Base-by-base conservation (phyloP, 2,113 vertebrate species). In the Neodontobutis hainanensis region DNA sequence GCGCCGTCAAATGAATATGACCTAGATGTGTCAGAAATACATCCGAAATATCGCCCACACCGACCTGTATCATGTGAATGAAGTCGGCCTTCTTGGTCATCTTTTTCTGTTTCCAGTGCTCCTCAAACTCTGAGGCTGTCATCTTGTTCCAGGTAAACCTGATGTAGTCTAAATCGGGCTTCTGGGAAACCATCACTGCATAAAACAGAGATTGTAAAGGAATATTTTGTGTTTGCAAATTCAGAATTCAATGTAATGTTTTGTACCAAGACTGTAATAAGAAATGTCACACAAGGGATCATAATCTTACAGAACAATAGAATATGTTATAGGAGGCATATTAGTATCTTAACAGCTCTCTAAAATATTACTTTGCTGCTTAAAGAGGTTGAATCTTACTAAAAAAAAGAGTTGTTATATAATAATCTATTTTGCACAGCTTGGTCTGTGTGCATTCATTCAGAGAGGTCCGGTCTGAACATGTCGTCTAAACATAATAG, bases 31-130 rank as follows among this genome's bases (percentile, higher is more conserved):
- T 80, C 68, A 81, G n/a, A 79, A 67, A 53, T 11, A 52, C 34
- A 73, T 68, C 11, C 11, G 8, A 3, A 44, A 27, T 42, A 15
- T 35, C 34, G 3, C 11, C 19, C 51, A 40, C 57, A 65, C 82
- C 43, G 34, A 85, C 96, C 96, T 99, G 95, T 84, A 99, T 92
- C 95, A 99, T 95, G 90, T 98, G 96, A 91, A 98, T 95, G 75
- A 99, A 97, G 83, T 97, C 95, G 80, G 93, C 94, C 74, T 94
- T 97, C 88, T 92, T 90, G 53, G 82, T 64, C 19, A 85, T 84
- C 65, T 93, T 93, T 62, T 91, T 91, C 65, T 64, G 82, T 19
- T 82, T 93, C 85, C 93, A 90, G 73, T 93, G 87, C 52, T 88
- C 89, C 91, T 97, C 92, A 82, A 95, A 99, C 87, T 96, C 94